Evolutionary conservation across 2,113 vertebrate genomes (phyloP).

Genomic region (Mus pahari): DNA sequence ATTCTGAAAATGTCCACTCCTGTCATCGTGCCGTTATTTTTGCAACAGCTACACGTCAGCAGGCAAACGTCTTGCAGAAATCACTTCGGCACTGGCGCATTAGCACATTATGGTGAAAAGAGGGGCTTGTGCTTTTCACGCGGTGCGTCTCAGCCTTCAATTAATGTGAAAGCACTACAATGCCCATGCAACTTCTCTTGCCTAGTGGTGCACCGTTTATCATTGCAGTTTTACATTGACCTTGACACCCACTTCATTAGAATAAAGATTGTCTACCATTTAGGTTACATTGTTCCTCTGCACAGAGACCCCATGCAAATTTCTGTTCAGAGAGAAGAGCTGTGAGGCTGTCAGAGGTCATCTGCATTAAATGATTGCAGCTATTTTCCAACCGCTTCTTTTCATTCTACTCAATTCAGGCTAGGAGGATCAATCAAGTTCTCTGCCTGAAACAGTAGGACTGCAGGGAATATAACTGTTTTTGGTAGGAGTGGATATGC

Average conservation of each 20-base stretch:
- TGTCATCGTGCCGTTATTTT: slow-evolving; percentile 83
- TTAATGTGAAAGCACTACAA: slow-evolving; percentile 93
- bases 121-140: slow-evolving; percentile 89
- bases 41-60: slow-evolving; percentile 87
- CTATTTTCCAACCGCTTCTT: slow-evolving; percentile 95
- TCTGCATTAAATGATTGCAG: slow-evolving; percentile 95
- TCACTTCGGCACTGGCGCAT: slow-evolving; percentile 87
- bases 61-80: slow-evolving; percentile 87
- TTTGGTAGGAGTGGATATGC: slow-evolving; percentile 90
- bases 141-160: slow-evolving; percentile 91
- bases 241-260: slow-evolving; percentile 99
- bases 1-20: slow-evolving; percentile 85
- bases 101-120: slow-evolving; percentile 90
- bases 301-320: slow-evolving; percentile 94
- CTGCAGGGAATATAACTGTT: slow-evolving; percentile 93
- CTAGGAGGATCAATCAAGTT: slow-evolving; percentile 91
- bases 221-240: slow-evolving; percentile 96
- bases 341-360: slow-evolving; percentile 93
- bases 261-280: slow-evolving; percentile 99
- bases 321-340: slow-evolving; percentile 92
- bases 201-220: slow-evolving; percentile 94
- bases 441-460: slow-evolving; percentile 90
- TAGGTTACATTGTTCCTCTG: slow-evolving; percentile 96
- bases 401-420: slow-evolving; percentile 93
- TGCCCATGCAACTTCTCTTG: slow-evolving; percentile 91